Percentiles rank a stretch among this genome's conserved stretches.
Conservation (phyloP, 2,888 invertebrate species). For the Antheraea assamensis region DNA sequence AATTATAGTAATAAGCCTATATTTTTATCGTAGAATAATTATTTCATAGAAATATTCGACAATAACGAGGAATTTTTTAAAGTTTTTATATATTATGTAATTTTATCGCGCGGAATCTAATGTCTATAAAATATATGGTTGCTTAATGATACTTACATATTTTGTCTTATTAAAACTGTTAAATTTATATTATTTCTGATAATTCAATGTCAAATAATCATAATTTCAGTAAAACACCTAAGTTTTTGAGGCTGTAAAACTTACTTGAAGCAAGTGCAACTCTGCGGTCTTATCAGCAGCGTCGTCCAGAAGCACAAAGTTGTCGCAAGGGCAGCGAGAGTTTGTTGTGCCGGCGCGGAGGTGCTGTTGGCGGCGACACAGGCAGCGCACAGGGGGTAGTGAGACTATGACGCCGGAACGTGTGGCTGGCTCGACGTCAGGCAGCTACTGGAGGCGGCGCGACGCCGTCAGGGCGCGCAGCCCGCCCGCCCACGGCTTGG, state of each 20-base stretch:
- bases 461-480: slow-evolving; percentile 55
- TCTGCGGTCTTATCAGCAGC: slow-evolving; percentile 34
- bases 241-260: slow-evolving; percentile 38
- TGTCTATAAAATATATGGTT: background rate
- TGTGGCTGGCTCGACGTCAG: slow-evolving; percentile 68
- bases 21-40: background rate
- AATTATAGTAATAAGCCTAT: background rate
- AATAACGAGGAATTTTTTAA: background rate
- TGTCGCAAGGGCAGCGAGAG: slow-evolving; percentile 51
- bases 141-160: background rate
- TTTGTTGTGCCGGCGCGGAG: slow-evolving; percentile 63
- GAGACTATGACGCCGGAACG: slow-evolving; percentile 59
- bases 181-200: too few species aligned
- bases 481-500: slow-evolving; percentile 63
- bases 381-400: slow-evolving; percentile 38
- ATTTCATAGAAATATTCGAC: background rate
- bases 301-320: slow-evolving; percentile 55
- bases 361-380: slow-evolving; percentile 29
- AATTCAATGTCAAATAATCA: background rate
- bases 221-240: background rate
- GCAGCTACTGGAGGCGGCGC: slow-evolving; percentile 67
- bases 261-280: slow-evolving; percentile 34
- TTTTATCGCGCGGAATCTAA: background rate
- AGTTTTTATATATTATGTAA: background rate
- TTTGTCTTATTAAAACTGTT: too few species aligned